phyloP scores from a whole-genome alignment of 2,113 vertebrate genomes.

The Syngnathus typhle region DNA sequence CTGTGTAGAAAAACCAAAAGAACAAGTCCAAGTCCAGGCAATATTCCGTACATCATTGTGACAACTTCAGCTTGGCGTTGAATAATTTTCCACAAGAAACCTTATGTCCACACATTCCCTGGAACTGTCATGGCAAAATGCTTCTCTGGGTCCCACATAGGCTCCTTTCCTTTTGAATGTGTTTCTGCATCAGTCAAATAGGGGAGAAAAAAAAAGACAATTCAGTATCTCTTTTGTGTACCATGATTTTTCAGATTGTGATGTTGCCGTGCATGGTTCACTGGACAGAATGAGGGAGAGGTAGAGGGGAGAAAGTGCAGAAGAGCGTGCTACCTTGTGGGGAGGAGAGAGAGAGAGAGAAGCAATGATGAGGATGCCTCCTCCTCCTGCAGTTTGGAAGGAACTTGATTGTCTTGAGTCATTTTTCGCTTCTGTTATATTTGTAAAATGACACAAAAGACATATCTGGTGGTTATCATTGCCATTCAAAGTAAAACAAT shows the following conservation, averaged over 20 bases:
- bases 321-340: constrained; percentile 4
- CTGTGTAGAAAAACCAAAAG: constrained; percentile 48
- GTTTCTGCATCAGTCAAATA: not conserved
- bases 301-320: not conserved
- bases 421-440: no score
- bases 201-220: not conserved
- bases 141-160: constrained; percentile 1
- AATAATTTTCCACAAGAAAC: not conserved
- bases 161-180: not conserved
- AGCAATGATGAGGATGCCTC: not conserved
- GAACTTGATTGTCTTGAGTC: no score
- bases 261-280: constrained; percentile 5
- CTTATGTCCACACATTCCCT: constrained; percentile 24
- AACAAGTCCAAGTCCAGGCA: constrained; percentile 18
- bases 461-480: not conserved
- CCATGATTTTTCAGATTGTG: not conserved
- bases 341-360: constrained; percentile 6
- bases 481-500: not conserved
- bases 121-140: constrained; percentile 11
- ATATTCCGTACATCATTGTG: constrained; percentile 36
- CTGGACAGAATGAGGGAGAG: constrained; percentile 12
- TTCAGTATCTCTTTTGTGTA: not conserved
- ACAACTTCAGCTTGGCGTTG: constrained; percentile 6
- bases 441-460: no score
- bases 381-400: not conserved